Conservation (phyloP, 2,797 vertebrate species). For the Rhinichthys osculus region DNA sequence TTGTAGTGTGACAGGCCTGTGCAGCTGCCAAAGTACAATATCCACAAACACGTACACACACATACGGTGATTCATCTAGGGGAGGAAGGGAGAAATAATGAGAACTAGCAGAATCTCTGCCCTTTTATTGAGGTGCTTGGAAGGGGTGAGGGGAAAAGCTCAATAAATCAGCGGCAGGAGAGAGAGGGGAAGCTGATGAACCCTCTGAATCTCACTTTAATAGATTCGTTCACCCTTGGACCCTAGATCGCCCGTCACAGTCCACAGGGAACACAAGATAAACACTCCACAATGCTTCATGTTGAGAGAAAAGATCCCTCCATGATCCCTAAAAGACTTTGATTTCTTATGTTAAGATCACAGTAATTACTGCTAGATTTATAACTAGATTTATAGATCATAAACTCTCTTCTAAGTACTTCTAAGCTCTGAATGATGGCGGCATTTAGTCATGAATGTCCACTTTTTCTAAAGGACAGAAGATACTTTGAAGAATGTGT, state of each 20-base stretch:
- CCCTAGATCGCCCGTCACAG: not conserved
- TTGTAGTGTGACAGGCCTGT: conserved; percentile 35
- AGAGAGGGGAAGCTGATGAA: conserved; percentile 4
- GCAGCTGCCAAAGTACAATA: conserved; percentile 23
- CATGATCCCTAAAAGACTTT: not conserved
- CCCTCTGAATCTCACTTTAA: conserved; percentile 42
- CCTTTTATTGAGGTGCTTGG: conserved; percentile 22
- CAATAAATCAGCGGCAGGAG: conserved; percentile 11
- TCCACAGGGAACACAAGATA: not conserved
- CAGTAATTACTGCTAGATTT: not conserved
- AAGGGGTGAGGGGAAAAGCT: not conserved
- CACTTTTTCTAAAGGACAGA: not conserved
- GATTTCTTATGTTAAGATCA: not conserved
- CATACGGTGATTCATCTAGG: conserved; percentile 7
- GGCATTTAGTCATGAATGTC: not conserved
- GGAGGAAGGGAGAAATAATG: conserved; percentile 12
- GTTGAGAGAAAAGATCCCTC: not conserved
- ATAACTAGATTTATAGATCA: not conserved
- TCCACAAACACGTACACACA: conserved; percentile 7
- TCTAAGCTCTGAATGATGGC: not conserved
- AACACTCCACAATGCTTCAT: not conserved
- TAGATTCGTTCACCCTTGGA: conserved; percentile 23
- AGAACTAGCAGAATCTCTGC: conserved; percentile 23
- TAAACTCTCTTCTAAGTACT: not conserved
- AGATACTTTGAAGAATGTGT: not conserved